These are phyloP conservation scores for Picathartes gymnocephalus DNA, from an alignment of 2,113 vertebrate genomes.

Conservation along the genomic window DNA sequence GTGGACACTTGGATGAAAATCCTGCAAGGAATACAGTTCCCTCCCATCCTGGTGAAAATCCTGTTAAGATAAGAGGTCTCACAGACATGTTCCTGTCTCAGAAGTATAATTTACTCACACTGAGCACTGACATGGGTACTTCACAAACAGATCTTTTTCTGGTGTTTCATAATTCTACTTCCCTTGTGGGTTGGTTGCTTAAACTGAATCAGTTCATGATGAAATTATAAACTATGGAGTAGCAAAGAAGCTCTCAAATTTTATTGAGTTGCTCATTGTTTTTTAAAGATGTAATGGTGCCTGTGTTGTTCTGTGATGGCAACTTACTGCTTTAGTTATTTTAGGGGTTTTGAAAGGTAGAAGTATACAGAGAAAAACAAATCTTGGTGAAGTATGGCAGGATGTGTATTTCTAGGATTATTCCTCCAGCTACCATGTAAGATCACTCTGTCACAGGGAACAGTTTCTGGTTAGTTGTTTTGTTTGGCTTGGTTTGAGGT, in stretches of 20 bases:
- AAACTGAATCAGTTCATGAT: background rate
- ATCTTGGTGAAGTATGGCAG: background rate
- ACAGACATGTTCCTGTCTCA: background rate
- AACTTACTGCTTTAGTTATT: constrained; percentile 36
- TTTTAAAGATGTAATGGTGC: constrained; percentile 14
- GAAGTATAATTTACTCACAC: background rate
- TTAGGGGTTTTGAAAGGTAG: background rate
- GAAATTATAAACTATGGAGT: background rate
- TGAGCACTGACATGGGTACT: background rate
- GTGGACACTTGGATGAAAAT: background rate
- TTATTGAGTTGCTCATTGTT: constrained; percentile 25
- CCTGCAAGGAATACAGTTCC: background rate
- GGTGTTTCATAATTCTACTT: background rate
- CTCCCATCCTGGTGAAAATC: background rate
- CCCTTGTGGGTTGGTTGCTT: background rate
- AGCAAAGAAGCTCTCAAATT: constrained; percentile 51
- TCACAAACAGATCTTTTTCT: background rate
- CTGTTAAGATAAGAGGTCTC: background rate
- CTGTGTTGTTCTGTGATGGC: constrained; percentile 22
- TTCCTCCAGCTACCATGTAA: background rate
- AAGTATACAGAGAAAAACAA: constrained; percentile 13
- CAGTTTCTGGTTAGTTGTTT: background rate
- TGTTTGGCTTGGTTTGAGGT: background rate
- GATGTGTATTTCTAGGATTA: background rate
- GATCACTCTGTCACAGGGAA: background rate